phyloP scores from a whole-genome alignment of 2,888 invertebrate species.

The Eucera pruinosa region DNA sequence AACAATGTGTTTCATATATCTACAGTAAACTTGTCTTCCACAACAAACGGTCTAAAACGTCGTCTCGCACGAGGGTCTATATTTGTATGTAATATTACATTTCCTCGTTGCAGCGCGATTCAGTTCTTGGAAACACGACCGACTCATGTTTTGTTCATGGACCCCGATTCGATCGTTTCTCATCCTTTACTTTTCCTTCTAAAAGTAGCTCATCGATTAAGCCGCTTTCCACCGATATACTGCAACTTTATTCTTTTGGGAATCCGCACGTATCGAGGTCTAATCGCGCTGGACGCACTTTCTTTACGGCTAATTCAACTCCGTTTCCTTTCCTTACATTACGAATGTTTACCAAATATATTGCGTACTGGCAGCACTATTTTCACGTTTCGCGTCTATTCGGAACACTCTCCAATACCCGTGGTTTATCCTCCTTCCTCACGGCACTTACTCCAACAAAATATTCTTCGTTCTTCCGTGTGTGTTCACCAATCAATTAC shows the following conservation, averaged over 20 bases:
- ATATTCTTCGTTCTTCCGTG: conserved; percentile 29
- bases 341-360: conserved; percentile 75
- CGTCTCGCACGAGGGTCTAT: conserved; percentile 55
- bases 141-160: conserved; percentile 17
- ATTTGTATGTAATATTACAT: conserved; percentile 35
- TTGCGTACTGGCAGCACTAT: conserved; percentile 79
- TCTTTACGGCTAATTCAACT: conserved; percentile 44
- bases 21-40: conserved; percentile 78
- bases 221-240: no score
- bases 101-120: conserved; percentile 43
- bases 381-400: conserved; percentile 69
- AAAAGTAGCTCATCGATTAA: neutral
- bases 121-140: conserved; percentile 14
- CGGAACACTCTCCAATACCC: conserved; percentile 58
- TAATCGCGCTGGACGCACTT: conserved; percentile 51
- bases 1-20: conserved; percentile 79
- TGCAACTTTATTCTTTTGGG: conserved; percentile 14
- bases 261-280: conserved; percentile 47
- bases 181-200: conserved; percentile 3
- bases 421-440: conserved; percentile 34
- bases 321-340: conserved; percentile 54
- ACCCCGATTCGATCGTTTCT: conserved; percentile 23
- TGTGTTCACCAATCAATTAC: conserved; percentile 28
- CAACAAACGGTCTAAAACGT: conserved; percentile 71
- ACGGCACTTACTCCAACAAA: conserved; percentile 51